A percentile compares a stretch with the other conserved stretches of the same genome.
Evolutionary conservation across 2,888 invertebrate species (phyloP).

Genomic region (Sarcophaga carnaria): DNA sequence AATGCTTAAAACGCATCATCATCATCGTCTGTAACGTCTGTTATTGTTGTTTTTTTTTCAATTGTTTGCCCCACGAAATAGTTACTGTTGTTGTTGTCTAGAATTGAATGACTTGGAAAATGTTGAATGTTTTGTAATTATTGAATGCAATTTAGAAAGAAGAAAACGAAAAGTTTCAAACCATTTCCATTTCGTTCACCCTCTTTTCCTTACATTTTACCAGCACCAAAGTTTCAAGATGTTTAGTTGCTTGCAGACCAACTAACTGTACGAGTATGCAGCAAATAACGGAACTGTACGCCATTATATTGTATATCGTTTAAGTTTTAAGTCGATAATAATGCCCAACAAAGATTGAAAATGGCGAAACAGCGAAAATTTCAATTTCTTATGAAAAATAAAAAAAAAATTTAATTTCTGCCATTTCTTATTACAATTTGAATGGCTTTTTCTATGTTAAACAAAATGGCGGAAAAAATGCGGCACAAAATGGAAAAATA

Average conservation of each 20-base stretch:
- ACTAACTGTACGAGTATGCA: not conserved
- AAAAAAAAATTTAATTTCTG: constrained; percentile 11
- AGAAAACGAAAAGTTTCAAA: too few relatives aligned
- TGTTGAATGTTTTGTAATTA: constrained; percentile 24
- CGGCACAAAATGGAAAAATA: too few relatives aligned
- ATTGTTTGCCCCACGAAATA: not conserved
- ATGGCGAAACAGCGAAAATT: not conserved
- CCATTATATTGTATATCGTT: not conserved
- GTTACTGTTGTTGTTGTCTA: too few relatives aligned
- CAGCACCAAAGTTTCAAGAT: not conserved
- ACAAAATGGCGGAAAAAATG: too few relatives aligned
- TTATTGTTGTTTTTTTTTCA: not conserved
- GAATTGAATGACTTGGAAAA: constrained; percentile 11
- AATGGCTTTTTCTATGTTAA: not conserved
- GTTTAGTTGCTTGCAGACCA: not conserved
- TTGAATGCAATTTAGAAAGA: constrained; percentile 20
- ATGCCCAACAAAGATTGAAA: constrained; percentile 19
- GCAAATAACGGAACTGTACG: not conserved
- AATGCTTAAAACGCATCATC: not conserved
- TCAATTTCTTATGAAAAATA: not conserved
- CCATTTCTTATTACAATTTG: constrained; percentile 22
- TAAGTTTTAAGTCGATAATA: constrained; percentile 10
- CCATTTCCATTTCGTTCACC: too few relatives aligned
- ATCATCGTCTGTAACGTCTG: not conserved
- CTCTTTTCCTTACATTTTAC: not conserved